Base-by-base conservation (phyloP, 2,888 invertebrate species). In the Thelaira solivaga region DNA sequence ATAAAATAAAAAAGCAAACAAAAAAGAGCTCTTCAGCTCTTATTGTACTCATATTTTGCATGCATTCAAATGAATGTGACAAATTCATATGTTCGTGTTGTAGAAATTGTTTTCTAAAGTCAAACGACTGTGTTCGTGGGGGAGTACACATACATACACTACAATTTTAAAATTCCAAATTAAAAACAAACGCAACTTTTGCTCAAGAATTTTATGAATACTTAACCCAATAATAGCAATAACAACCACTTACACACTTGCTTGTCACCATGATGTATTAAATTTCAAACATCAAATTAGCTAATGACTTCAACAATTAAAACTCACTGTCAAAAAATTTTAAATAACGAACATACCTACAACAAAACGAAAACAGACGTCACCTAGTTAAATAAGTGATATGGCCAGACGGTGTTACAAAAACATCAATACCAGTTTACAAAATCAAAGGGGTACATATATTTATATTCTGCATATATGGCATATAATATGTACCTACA, bases 241-340 rank as follows among this genome's bases (percentile, higher is more conserved):
- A 31, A 39, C 2, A 39, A 39, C n/a, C 11, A 16, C 4, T n/a
- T 34, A 11, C 11, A n/a, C n/a, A 34, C 4, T 34, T n/a, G n/a
- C 1, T 2, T 34, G 34, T n/a, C 3, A n/a, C 3, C 34, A 10
- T 11, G 11, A 36, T 71, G 11, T 59, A 26, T 65, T 61, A 31
- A 16, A 62, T 62, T 49, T 51, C 10, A 49, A 41, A 31, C 49
- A 41, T 59, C 29, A 67, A 72, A 67, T 55, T 61, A 34, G 26
- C 62, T 65, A 78, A 78, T 69, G 64, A 69, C 51, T 64, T 45
- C 24, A 67, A 57, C 57, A 73, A 73, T 73, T 73, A 64, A 73
- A 77, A 77, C 43, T 67, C 43, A 18, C 36, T 65, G 47, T 51
- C 59, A n/a, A 31, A 57, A 31, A 55, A 49, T 22, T 41, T 57